Conservation (phyloP, 2,888 invertebrate species). For the Leucania comma region DNA sequence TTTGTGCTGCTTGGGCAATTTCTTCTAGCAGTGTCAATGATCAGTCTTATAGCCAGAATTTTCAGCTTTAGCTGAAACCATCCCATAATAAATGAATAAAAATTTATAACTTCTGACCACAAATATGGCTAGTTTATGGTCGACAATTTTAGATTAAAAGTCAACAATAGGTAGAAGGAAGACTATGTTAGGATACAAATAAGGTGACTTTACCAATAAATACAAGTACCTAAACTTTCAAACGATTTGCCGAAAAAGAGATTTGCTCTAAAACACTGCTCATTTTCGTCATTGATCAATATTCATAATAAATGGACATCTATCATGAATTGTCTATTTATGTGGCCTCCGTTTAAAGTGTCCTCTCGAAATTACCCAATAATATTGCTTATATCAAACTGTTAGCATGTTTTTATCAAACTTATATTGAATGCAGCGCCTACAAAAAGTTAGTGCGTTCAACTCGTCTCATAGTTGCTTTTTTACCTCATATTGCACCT, state of each 20-base stretch:
- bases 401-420: constrained; percentile 26
- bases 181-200: not conserved
- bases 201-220: not conserved
- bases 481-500: constrained; percentile 27
- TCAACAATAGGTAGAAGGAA: not conserved
- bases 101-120: too few relatives aligned
- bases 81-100: too few relatives aligned
- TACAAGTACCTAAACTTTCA: constrained; percentile 16
- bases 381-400: constrained; percentile 15
- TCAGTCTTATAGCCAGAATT: too few relatives aligned
- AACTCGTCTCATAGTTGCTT: constrained; percentile 10
- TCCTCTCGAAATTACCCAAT: constrained; percentile 41
- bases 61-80: too few relatives aligned
- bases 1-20: too few relatives aligned
- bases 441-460: constrained; percentile 17
- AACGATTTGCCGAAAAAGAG: not conserved
- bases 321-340: constrained; percentile 2
- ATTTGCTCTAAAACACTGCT: not conserved
- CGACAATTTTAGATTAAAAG: not conserved
- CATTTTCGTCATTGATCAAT: not conserved
- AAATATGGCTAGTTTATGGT: not conserved
- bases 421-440: not conserved
- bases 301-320: constrained; percentile 5
- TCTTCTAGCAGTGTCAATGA: too few relatives aligned
- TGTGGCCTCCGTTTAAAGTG: constrained; percentile 13